Base-by-base conservation (phyloP, 1,140 invertebrate genomes). In the Lordiphosa collinella region DNA sequence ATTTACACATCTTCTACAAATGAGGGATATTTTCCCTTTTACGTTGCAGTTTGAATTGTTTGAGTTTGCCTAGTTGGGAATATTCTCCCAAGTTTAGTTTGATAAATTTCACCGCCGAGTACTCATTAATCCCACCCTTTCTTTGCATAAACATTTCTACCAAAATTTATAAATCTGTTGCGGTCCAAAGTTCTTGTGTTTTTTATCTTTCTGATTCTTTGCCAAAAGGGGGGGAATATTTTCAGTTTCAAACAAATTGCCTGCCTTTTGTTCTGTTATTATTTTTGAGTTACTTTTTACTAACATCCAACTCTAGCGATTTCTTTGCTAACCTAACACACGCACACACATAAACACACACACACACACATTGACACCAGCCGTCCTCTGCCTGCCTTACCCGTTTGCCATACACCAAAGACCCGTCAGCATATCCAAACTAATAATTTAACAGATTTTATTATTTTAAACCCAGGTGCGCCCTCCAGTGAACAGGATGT, bases 401-500 rank as follows among this genome's bases (percentile, higher is more conserved):
- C 49, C 62, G 37, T 61, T 29, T 29, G 25, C 70, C 78, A 79
- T 57, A 84, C 73, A 85, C 73, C 69, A 37, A 46, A 36, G 48
- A 52, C 55, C 44, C 22, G 16, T 47, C 54, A 51, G 16, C 79
- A 85, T 58, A 62, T 79, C 59, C 41, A 49, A 71, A 75, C 76
- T 86, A 86, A 86, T 84, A 65, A 47, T 49, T 82, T 80, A 87
- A 82, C 84, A 88, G 86, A 88, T 55, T 88, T 88, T 73, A 86
- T 88, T 73, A 88, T 88, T 63, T 71, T 89, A 87, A 74, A 89
- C 88, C 80, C 91, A 91, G 93, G 93, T 68, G 93, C 94, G 52
- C 94, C 94, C 59, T 95, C 93, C 69, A 95, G 94, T 90, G 90
- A 95, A 32, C 94, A 94, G 10, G 86, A 88, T 61, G 65, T 88